These are phyloP conservation scores for Athalia circularis DNA, from an alignment of 2,888 invertebrate species.

Conservation along the genomic window DNA sequence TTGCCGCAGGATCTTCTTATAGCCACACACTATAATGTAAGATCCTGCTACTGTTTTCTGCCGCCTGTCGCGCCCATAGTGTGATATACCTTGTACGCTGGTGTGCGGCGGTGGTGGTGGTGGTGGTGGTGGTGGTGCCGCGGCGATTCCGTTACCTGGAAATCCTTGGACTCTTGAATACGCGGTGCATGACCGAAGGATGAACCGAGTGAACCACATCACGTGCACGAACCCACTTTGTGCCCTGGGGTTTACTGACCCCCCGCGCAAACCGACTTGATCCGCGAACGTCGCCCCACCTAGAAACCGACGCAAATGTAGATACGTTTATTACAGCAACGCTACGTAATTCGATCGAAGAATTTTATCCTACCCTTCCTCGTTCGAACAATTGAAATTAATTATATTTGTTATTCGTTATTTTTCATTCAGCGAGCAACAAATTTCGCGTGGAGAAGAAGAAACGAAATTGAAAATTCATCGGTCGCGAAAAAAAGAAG, in stretches of 20 bases:
- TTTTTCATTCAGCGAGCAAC: too few species aligned
- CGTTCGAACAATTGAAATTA: neutral
- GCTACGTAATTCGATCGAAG: neutral
- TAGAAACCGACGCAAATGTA: neutral
- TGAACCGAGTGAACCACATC: conserved; percentile 38
- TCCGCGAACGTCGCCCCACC: neutral
- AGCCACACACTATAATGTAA: too few species aligned
- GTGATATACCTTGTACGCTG: too few species aligned
- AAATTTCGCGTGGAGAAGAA: too few species aligned
- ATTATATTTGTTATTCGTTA: too few species aligned
- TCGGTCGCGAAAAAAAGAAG: too few species aligned
- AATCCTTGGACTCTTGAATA: conserved; percentile 22
- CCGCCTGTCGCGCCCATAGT: too few species aligned
- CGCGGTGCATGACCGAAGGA: conserved; percentile 22
- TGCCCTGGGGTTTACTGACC: conserved; percentile 31
- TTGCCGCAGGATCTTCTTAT: too few species aligned
- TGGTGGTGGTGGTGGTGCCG: neutral
- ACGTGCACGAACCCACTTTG: conserved; percentile 27
- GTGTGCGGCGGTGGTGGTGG: too few species aligned
- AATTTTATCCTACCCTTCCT: neutral
- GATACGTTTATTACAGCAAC: too few species aligned
- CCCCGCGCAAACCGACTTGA: neutral
- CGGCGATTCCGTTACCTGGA: conserved; percentile 18
- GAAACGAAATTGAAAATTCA: too few species aligned
- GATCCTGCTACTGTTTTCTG: too few species aligned